Evolutionary conservation across 2,113 vertebrate species (phyloP).

Genomic region (cattle (Bos taurus)): ARS-UCD2.0 NC_037330.1:1684001-1684500

Average conservation of each 20-base stretch:
- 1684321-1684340: not conserved
- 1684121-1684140: not conserved
- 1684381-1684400: not conserved
- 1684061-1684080: constrained; percentile 3
- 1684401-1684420: not conserved
- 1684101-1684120: not conserved
- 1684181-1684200: not conserved
- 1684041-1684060: not conserved
- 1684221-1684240: not conserved
- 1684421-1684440: not conserved
- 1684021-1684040: not conserved
- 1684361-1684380: not conserved
- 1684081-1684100: not conserved
- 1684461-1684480: not conserved
- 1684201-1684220: not conserved
- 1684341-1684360: not conserved
- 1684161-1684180: not conserved
- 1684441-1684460: not conserved
- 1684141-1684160: not conserved
- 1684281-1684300: not conserved
- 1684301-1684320: not conserved
- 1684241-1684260: not conserved
- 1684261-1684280: not conserved
- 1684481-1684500: not conserved
- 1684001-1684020: not conserved